phyloP scores from a whole-genome alignment of 2,888 invertebrate genomes.

The Orthonevra nobilis region DNA sequence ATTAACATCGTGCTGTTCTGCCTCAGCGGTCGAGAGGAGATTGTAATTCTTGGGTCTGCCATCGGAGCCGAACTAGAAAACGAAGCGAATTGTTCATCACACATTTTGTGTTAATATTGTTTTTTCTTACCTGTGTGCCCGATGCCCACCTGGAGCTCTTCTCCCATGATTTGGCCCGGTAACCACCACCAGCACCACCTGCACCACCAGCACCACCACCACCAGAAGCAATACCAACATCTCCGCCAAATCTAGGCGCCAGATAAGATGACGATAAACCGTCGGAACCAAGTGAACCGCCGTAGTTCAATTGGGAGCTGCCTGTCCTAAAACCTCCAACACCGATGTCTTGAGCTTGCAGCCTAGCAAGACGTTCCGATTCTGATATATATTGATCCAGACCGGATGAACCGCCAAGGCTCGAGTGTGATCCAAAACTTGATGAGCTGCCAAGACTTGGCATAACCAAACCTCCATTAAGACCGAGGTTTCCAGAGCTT shows the following conservation, averaged over 20 bases:
- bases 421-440: conserved; percentile 34
- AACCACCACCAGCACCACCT: conserved; percentile 71
- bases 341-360: conserved; percentile 75
- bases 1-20: conserved; percentile 80
- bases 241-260: conserved; percentile 51
- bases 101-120: no score
- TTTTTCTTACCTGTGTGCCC: conserved; percentile 76
- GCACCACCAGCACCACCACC: conserved; percentile 69
- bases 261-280: conserved; percentile 6
- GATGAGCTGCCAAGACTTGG: conserved; percentile 42
- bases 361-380: conserved; percentile 76
- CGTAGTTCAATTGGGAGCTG: conserved; percentile 72
- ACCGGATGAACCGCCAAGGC: conserved; percentile 66
- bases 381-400: conserved; percentile 76
- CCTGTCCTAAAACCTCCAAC: conserved; percentile 72
- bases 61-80: conserved; percentile 75
- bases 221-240: conserved; percentile 52
- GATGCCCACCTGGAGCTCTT: conserved; percentile 80
- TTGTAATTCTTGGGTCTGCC: conserved; percentile 78
- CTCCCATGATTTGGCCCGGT: conserved; percentile 79
- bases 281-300: conserved; percentile 46
- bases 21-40: conserved; percentile 79
- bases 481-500: conserved; percentile 8
- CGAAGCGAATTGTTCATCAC: no score
- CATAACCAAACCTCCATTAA: conserved; percentile 5